Evolutionary conservation across 2,113 vertebrate genomes (phyloP).

Genomic region (Polypterus senegalus): DNA sequence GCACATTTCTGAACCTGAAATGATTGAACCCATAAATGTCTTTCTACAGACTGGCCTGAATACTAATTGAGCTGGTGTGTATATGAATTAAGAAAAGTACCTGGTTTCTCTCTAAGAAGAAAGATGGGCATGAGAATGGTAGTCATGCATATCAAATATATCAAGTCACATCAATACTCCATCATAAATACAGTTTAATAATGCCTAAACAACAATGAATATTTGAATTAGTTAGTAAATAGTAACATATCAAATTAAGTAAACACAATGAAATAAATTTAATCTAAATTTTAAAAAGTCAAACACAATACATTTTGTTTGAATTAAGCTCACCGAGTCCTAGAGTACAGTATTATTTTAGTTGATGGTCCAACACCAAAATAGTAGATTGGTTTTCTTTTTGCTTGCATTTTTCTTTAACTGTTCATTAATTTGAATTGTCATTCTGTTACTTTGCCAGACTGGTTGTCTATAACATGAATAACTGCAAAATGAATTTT

Average conservation of each 20-base stretch:
- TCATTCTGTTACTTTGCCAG: not conserved
- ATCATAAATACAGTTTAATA: not conserved
- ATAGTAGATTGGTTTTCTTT: too few relatives aligned
- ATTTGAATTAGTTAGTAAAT: slow-evolving; percentile 1
- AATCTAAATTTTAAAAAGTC: not conserved
- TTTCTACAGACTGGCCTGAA: slow-evolving; percentile 47
- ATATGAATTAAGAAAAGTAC: slow-evolving; percentile 39
- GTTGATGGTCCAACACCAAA: too few relatives aligned
- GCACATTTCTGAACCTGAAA: slow-evolving; percentile 48
- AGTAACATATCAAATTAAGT: not conserved
- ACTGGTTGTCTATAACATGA: not conserved
- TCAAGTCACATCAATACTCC: too few relatives aligned
- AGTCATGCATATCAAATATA: too few relatives aligned
- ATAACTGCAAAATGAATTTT: not conserved
- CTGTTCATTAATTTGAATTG: not conserved
- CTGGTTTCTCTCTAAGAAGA: slow-evolving; percentile 19
- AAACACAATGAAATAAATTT: not conserved
- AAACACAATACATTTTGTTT: not conserved
- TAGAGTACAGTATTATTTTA: too few relatives aligned
- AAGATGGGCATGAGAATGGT: too few relatives aligned
- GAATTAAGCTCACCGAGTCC: not conserved
- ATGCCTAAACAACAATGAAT: not conserved
- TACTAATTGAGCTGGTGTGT: slow-evolving; percentile 46
- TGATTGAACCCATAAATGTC: slow-evolving; percentile 57
- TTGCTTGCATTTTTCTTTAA: not conserved